Base-by-base conservation (phyloP, 2,797 vertebrate genomes). In the Scolopax rusticola region DNA sequence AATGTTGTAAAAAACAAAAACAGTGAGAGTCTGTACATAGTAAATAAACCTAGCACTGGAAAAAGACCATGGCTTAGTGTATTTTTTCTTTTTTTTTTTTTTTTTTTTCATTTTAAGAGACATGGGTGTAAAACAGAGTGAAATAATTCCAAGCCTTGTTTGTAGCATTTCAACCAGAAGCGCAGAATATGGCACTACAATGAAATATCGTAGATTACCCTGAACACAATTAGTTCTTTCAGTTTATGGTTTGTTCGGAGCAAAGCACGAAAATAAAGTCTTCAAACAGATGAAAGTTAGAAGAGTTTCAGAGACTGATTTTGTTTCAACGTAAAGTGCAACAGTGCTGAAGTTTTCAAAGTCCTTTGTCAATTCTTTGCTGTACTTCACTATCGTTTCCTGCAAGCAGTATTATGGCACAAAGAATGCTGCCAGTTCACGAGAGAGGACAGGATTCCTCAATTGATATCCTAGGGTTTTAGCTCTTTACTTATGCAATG, bases 321-420 rank as follows among this genome's bases (percentile, higher is more conserved):
- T 98, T 98, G 98, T 97, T 98, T 95, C 98, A 99, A 99, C 98
- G 93, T 99, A 99, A 99, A 99, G 99, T 99, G 99, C 99, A 99
- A 99, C 98, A 99, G 99, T 99, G 99, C 99, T 99, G 97, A 99
- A 98, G 98, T 99, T 99, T 98, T 98, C 98, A 69, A 94, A 96
- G 97, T 98, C 98, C 97, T 98, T 97, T 98, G 67, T 97, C 95
- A 98, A 96, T 98, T 97, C 97, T 97, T 97, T 95, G 95, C 96
- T 95, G 86, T 93, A 98, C 96, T 97, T 95, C 95, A 92, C 96
- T 93, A 96, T 93, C 83, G 65, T 91, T 96, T 97, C 95, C 97
- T 97, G 95, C 76, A 70, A 97, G 93, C 96, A 97, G 97, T 95
- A 93, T 61, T 97, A 97, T 67, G 93, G 96, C 97, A 98, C 96